Percentiles rank a stretch among this genome's conserved stretches.
These are phyloP conservation scores for Tanypteryx hageni DNA, from an alignment of 2,888 invertebrate species.

Conservation along the genomic window DNA sequence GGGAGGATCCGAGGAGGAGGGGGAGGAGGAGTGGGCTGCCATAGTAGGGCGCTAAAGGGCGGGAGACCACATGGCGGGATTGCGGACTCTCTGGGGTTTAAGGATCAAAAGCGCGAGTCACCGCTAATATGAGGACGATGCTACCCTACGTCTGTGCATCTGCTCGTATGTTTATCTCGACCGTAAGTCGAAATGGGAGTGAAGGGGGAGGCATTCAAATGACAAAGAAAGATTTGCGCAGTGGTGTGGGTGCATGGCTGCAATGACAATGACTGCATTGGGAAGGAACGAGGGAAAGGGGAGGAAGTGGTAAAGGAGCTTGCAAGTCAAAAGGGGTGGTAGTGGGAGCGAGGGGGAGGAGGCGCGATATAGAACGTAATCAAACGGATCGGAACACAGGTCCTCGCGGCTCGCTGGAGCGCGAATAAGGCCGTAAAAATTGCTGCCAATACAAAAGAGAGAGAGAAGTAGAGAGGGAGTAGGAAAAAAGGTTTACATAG, in stretches of 20 bases:
- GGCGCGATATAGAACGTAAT: not conserved
- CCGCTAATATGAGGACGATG: too few species aligned
- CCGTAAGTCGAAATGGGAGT: too few species aligned
- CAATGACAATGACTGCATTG: not conserved
- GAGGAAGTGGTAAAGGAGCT: not conserved
- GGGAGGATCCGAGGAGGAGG: not conserved
- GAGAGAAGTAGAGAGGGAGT: not conserved
- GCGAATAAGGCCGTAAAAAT: constrained; percentile 2
- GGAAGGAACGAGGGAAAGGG: not conserved
- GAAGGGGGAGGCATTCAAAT: too few species aligned
- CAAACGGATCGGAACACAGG: constrained; percentile 32
- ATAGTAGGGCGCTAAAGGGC: not conserved
- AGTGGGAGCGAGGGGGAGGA: not conserved
- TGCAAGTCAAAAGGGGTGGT: not conserved
- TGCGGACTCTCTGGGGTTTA: not conserved
- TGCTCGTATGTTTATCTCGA: too few species aligned
- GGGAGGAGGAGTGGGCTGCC: not conserved
- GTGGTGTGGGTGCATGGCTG: not conserved
- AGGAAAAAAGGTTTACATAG: not conserved
- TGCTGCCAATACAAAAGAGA: not conserved
- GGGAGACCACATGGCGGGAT: not conserved
- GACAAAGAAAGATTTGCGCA: not conserved
- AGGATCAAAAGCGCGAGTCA: not conserved
- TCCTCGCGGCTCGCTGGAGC: constrained; percentile 31
- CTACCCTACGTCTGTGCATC: too few species aligned